phyloP scores from a whole-genome alignment of 2,888 invertebrate genomes.

The Drosophila leonis region DNA sequence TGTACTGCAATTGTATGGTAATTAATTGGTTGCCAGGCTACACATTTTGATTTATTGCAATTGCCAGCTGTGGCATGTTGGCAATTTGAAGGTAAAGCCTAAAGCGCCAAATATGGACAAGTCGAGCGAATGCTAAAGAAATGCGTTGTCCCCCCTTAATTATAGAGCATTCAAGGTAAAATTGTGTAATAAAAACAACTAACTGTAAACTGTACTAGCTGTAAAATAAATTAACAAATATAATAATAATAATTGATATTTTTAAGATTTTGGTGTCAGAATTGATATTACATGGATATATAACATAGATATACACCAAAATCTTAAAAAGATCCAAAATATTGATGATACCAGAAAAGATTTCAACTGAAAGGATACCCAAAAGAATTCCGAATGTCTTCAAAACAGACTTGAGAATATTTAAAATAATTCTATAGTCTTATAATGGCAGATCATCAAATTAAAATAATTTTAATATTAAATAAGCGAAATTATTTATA shows the following conservation, averaged over 20 bases:
- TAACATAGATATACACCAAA: too few relatives aligned
- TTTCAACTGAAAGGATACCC: not conserved
- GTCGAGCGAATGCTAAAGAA: constrained; percentile 21
- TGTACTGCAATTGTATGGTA: constrained; percentile 57
- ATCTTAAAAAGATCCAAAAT: not conserved
- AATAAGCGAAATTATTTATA: not conserved
- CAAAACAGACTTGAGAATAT: not conserved
- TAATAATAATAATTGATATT: not conserved
- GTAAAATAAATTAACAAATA: too few relatives aligned
- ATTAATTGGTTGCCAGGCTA: constrained; percentile 55
- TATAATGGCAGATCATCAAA: too few relatives aligned
- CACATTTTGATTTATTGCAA: constrained; percentile 62
- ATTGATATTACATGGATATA: too few relatives aligned
- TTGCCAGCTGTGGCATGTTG: constrained; percentile 24
- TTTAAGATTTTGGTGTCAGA: too few relatives aligned
- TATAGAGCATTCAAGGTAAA: constrained; percentile 30
- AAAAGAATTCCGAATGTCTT: not conserved
- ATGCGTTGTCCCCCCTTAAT: constrained; percentile 21
- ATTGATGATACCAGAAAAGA: not conserved
- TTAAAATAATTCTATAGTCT: too few relatives aligned
- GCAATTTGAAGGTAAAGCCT: constrained; percentile 27
- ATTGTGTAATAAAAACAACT: constrained; percentile 23
- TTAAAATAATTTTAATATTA: not conserved
- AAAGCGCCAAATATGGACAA: constrained; percentile 41
- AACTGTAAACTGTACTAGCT: not conserved